Evolutionary conservation across 2,888 invertebrate species (phyloP), one percentile per base, ranked within the genome.

Genomic region (Iselma pallidipennis): DNA sequence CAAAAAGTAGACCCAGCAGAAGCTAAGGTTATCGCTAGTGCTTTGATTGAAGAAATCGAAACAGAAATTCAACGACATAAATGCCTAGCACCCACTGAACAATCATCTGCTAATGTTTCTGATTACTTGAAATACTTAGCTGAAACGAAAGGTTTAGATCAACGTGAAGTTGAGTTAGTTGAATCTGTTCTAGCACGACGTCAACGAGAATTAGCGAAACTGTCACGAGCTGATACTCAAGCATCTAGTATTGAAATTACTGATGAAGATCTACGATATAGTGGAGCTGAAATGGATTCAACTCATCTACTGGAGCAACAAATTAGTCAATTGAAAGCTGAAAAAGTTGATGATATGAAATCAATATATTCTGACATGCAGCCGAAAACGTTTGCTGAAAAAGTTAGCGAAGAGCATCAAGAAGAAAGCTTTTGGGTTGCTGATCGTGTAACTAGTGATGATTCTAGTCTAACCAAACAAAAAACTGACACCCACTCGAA

Each of bases 181-280:
- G 82, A 83, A 71, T 83, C 83, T n/a, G 83, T 84, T n/a, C 72
- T 83, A 42, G 83, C 81, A 6, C 75, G 82, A 61, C 81, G 83
- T 66, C 82, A 82, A 70, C 71, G 82, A 60, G 80, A 83, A 65
- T 69, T 83, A 62, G 73, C 80, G 25, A 82, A 78, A 69, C 72
- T 84, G 31, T 74, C 80, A 6, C 74, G 84, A 57, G 81, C 79
- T 33, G 83, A 83, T 63, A 84, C 84, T 25, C 82, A 83, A 76
- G 82, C 84, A 6, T 84, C 85, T 0, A 85, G 85, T 66, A 82
- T 85, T 76, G 85, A 86, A 78, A 84, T 83, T 57, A 86, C 85
- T 12, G 86, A 86, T 69, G 90, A 90, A 83, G 90, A 90, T 75
- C 85, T 90, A 68, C 85, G 86, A 72, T 89, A 88, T 75, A 90